A percentile compares a stretch with the other conserved stretches of the same genome.
Evolutionary conservation across 2,113 vertebrate species (phyloP).

Genomic region (Lutjanus erythropterus): DNA sequence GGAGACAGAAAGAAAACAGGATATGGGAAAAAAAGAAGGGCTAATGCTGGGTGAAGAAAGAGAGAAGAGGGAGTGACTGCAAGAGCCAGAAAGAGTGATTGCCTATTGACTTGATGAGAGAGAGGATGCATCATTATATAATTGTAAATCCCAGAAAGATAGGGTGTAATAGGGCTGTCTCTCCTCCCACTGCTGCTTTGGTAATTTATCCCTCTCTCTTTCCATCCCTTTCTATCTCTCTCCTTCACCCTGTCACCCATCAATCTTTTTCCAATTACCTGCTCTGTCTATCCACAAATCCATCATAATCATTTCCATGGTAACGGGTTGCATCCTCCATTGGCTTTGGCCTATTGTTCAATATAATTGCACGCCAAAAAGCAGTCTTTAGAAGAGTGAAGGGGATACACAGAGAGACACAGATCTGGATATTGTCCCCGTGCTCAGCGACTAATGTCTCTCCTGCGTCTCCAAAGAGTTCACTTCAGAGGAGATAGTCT

Average conservation of each 20-base stretch:
- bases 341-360: conserved; percentile 82
- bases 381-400: conserved; percentile 63
- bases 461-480: conserved; percentile 47
- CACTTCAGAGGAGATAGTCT: conserved; percentile 55
- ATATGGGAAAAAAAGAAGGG: conserved; percentile 27
- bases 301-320: conserved; percentile 88
- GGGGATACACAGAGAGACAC: conserved; percentile 38
- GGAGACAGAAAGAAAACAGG: conserved; percentile 47
- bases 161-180: conserved; percentile 78
- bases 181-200: conserved; percentile 73
- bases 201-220: conserved; percentile 76
- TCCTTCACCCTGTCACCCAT: conserved; percentile 81
- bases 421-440: conserved; percentile 59
- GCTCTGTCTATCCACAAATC: conserved; percentile 85
- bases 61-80: conserved; percentile 60
- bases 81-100: conserved; percentile 69
- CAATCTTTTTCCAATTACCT: conserved; percentile 91
- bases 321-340: conserved; percentile 83
- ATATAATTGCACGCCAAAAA: conserved; percentile 77
- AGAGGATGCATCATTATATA: conserved; percentile 81
- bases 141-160: conserved; percentile 84
- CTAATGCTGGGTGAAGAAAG: conserved; percentile 48
- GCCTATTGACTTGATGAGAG: conserved; percentile 77
- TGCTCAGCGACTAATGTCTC: conserved; percentile 56
- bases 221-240: conserved; percentile 70